Conservation (phyloP, 1,140 invertebrate genomes). For the Bombus haemorrhoidalis region DNA sequence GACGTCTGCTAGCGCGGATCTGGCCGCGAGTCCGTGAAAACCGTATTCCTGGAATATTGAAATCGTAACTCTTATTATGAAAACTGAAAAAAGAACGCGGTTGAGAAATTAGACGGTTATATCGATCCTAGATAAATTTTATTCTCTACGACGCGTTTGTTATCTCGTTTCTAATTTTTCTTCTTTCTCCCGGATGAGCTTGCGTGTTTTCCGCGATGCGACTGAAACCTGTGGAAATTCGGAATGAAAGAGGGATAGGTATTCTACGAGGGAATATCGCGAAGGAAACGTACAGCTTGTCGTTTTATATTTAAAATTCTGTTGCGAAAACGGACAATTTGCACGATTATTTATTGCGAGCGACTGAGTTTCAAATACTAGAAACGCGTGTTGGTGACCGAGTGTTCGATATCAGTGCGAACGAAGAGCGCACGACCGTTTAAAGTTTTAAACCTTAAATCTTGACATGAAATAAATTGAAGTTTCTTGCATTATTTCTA, state of each 20-base stretch:
- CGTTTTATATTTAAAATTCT: background rate
- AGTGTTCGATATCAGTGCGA: no score
- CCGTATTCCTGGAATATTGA: slow-evolving; percentile 34
- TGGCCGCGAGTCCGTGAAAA: slow-evolving; percentile 19
- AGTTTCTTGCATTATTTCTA: background rate
- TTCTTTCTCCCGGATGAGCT: background rate
- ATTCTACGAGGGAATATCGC: background rate
- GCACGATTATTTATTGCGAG: background rate
- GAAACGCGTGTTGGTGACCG: no score
- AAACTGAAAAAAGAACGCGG: no score
- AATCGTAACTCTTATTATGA: slow-evolving; percentile 52
- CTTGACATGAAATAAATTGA: no score
- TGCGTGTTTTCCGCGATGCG: background rate
- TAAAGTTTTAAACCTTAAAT: no score
- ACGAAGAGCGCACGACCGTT: no score
- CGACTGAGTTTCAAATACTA: background rate
- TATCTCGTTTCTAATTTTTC: background rate
- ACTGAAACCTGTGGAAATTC: background rate
- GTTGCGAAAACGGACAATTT: background rate
- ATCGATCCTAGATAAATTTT: slow-evolving; percentile 4
- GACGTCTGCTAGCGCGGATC: background rate
- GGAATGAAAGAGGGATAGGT: background rate
- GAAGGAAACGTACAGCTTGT: background rate
- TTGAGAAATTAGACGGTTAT: slow-evolving; percentile 26
- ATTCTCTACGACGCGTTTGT: background rate